Evolutionary conservation across 2,797 vertebrate genomes (phyloP).

Genomic region (Anniella stebbinsi): DNA sequence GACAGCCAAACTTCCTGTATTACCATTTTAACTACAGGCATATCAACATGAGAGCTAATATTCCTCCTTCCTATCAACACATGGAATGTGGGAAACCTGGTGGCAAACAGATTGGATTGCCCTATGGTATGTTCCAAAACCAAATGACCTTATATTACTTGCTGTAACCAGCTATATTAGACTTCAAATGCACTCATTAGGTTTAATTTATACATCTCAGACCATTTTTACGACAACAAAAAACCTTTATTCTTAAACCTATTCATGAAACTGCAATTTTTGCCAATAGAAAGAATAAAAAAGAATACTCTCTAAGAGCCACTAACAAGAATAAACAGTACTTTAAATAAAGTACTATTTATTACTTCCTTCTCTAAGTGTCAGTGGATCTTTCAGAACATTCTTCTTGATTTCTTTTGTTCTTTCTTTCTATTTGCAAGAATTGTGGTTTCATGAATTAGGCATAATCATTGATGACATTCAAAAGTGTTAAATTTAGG

Average conservation of each 20-base stretch:
- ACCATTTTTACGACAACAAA: neutral
- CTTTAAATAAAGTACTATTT: neutral
- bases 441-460: neutral
- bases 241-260: neutral
- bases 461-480: neutral
- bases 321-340: neutral
- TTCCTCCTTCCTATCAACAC: conserved; percentile 8
- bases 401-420: neutral
- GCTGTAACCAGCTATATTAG: conserved; percentile 17
- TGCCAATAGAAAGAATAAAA: neutral
- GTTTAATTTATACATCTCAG: neutral
- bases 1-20: conserved; percentile 37
- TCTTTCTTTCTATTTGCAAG: neutral
- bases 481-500: neutral
- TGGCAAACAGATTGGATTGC: conserved; percentile 11
- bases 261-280: neutral
- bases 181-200: conserved; percentile 17
- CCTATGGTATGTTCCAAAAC: conserved; percentile 35
- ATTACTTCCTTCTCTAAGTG: neutral
- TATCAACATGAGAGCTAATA: conserved; percentile 43
- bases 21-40: conserved; percentile 40
- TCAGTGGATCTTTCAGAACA: neutral
- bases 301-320: neutral
- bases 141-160: conserved; percentile 11
- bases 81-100: conserved; percentile 23